These are phyloP conservation scores for Colius striatus DNA, from an alignment of 2,113 vertebrate genomes.

Conservation along the genomic window DNA sequence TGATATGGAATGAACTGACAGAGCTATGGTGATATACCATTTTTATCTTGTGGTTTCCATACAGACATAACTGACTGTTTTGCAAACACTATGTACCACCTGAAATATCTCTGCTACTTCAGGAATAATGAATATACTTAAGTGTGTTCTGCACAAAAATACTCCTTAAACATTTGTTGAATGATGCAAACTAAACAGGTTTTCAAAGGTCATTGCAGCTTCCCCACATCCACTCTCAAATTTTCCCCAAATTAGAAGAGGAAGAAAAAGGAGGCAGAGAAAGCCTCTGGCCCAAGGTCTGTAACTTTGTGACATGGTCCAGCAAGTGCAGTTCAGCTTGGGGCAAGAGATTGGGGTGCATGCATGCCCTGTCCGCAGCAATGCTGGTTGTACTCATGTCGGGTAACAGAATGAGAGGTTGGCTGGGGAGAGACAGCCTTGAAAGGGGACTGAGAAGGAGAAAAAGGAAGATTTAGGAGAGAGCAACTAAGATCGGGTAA, in stretches of 20 bases:
- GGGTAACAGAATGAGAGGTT: rapidly evolving
- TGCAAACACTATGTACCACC: background rate
- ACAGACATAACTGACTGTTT: background rate
- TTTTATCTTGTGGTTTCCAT: background rate
- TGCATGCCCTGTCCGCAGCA: background rate
- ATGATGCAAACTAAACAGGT: background rate
- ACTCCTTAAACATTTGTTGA: background rate
- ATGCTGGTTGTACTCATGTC: background rate
- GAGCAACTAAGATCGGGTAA: background rate
- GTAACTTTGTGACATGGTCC: background rate
- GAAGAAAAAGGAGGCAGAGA: background rate
- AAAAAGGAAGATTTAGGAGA: background rate
- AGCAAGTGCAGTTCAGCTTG: background rate
- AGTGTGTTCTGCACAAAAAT: background rate
- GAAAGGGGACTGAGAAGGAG: background rate
- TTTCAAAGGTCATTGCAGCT: background rate
- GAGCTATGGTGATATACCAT: background rate
- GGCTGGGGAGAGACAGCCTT: background rate
- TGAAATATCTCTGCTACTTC: background rate
- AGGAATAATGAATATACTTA: background rate
- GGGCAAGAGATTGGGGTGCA: too few species aligned
- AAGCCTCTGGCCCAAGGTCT: background rate
- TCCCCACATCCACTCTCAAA: background rate
- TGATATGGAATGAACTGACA: background rate
- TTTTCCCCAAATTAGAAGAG: background rate